A percentile compares a stretch with the other conserved stretches of the same genome.
Evolutionary conservation across 37 sponge, comb jelly and placozoan species (phyloP).

Genomic region (Diacarnus erythraeanus): DNA sequence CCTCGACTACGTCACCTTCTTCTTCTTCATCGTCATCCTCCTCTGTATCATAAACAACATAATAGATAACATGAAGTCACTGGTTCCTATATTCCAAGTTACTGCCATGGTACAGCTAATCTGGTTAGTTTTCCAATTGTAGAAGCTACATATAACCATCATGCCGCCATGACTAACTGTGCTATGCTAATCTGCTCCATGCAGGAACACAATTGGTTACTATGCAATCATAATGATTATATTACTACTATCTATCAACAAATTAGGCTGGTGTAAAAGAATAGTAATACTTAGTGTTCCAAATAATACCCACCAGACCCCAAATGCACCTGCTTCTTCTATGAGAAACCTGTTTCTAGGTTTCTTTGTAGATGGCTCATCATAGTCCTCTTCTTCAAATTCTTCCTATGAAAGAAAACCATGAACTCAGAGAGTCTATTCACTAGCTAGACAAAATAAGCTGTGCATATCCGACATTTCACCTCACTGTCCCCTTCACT

Average conservation of each 20-base stretch:
- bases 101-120: not conserved
- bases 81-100: not conserved
- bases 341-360: constrained; percentile 43
- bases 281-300: too few species aligned
- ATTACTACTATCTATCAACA: too few species aligned
- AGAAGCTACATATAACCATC: too few species aligned
- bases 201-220: too few species aligned
- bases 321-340: constrained; percentile 23
- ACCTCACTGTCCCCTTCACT: constrained; percentile 50
- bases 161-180: too few species aligned
- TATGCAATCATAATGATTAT: too few species aligned
- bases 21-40: constrained; percentile 77
- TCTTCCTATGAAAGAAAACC: constrained; percentile 29
- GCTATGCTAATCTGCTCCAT: too few species aligned
- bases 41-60: not conserved
- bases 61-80: not conserved
- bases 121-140: too few species aligned
- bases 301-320: constrained; percentile 2
- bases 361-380: constrained; percentile 52
- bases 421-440: too few species aligned
- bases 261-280: too few species aligned
- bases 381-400: constrained; percentile 54
- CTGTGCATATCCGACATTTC: too few species aligned
- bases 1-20: constrained; percentile 62
- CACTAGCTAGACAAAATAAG: too few species aligned